A percentile compares a stretch with the other conserved stretches of the same genome.
These are phyloP conservation scores for Riptortus pedestris DNA, from an alignment of 1,140 invertebrate genomes.

Conservation along the genomic window DNA sequence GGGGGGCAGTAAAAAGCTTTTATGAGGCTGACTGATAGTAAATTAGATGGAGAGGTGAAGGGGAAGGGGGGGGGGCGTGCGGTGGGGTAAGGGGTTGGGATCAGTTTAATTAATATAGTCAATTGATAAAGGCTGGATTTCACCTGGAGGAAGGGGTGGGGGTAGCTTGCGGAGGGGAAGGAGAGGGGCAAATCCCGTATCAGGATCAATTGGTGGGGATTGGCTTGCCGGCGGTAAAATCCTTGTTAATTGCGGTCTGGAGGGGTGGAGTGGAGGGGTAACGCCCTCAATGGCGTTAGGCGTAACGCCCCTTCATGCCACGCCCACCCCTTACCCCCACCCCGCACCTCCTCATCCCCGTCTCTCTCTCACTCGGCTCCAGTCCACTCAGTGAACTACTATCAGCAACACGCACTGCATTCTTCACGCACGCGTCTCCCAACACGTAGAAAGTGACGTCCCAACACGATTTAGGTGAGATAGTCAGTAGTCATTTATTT, in stretches of 20 bases:
- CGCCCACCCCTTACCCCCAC: neutral
- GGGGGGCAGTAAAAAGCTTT: neutral
- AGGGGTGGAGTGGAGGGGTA: neutral
- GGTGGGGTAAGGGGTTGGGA: too few relatives aligned
- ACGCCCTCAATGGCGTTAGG: slow-evolving; percentile 1
- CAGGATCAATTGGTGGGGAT: slow-evolving; percentile 3
- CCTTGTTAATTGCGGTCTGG: neutral
- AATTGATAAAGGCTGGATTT: slow-evolving; percentile 4
- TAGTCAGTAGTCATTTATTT: too few relatives aligned
- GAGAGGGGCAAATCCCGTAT: neutral
- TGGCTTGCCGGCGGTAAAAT: neutral
- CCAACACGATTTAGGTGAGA: too few relatives aligned
- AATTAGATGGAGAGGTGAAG: neutral
- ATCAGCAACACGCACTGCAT: too few relatives aligned
- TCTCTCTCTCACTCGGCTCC: too few relatives aligned
- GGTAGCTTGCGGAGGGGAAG: neutral
- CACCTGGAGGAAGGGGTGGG: neutral
- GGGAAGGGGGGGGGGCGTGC: neutral
- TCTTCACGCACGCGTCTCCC: too few relatives aligned
- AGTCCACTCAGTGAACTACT: too few relatives aligned
- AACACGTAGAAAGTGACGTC: too few relatives aligned
- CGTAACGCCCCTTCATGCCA: neutral
- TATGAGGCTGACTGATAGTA: neutral
- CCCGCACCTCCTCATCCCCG: too few relatives aligned
- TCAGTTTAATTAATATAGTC: slow-evolving; percentile 7